Conservation (phyloP, 2,113 vertebrate species). For the Anolis sagrei region DNA sequence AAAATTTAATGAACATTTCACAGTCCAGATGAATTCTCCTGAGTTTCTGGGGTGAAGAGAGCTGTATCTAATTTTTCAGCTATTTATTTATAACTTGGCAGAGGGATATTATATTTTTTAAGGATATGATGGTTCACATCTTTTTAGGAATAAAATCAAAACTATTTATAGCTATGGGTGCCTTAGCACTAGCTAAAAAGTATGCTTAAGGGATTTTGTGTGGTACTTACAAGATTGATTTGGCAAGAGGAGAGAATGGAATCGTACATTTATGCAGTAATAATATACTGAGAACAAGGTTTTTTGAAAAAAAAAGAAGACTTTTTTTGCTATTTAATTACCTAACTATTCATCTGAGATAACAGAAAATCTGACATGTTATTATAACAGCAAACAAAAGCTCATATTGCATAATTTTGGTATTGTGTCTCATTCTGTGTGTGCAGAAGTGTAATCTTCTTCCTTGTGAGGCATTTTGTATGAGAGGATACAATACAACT, state of each 20-base stretch:
- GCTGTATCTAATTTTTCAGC: not conserved
- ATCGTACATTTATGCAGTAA: not conserved
- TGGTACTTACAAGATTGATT: not conserved
- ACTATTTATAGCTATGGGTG: not conserved
- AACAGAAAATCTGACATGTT: not conserved
- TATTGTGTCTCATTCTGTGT: not conserved
- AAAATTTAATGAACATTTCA: slow-evolving; percentile 6
- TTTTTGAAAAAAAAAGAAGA: not conserved
- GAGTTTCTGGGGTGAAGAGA: not conserved
- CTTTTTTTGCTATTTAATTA: slow-evolving; percentile 15
- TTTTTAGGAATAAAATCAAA: not conserved
- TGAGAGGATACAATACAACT: slow-evolving; percentile 2
- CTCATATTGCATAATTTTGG: slow-evolving; percentile 8
- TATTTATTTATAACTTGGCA: not conserved
- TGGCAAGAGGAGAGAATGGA: not conserved
- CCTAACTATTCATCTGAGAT: not conserved
- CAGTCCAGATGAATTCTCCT: not conserved
- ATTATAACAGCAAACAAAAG: not conserved
- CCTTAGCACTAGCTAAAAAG: not conserved
- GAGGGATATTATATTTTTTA: not conserved
- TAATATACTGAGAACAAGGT: not conserved
- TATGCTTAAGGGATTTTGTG: not conserved
- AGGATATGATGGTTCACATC: not conserved
- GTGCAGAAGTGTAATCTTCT: not conserved
- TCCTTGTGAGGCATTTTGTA: slow-evolving; percentile 12